Percentiles rank a stretch among this genome's conserved stretches.
These are phyloP conservation scores for Alviniconcha strummeri DNA, from an alignment of 2,888 invertebrate species.

Conservation along the genomic window DNA sequence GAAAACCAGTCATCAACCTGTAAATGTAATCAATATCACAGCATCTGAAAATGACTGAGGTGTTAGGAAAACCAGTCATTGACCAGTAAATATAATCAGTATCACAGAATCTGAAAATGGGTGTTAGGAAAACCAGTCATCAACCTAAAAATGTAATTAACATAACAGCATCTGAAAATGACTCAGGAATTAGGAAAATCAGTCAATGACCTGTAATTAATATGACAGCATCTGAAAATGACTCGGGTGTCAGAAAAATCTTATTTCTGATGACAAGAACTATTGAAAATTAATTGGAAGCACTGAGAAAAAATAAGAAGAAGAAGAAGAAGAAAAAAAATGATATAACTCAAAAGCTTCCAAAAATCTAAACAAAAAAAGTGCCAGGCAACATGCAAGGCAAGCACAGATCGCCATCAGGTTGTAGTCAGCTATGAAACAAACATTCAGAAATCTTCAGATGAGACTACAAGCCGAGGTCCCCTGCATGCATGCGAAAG, in stretches of 20 bases:
- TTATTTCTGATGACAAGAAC: too few relatives aligned
- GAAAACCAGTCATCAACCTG: slow-evolving; percentile 79
- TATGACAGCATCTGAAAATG: background rate
- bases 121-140: slow-evolving; percentile 98
- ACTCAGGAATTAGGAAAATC: slow-evolving; percentile 99
- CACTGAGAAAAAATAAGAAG: background rate
- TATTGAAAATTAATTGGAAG: too few relatives aligned
- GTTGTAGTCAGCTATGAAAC: too few relatives aligned
- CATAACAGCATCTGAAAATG: slow-evolving; percentile 88
- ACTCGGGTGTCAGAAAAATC: too few relatives aligned
- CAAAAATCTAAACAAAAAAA: background rate
- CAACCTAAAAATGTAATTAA: slow-evolving; percentile 80
- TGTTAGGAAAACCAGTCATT: too few relatives aligned
- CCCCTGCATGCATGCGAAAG: too few relatives aligned
- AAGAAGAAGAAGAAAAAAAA: background rate
- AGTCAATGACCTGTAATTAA: slow-evolving; percentile 84
- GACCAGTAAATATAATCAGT: slow-evolving; percentile 77
- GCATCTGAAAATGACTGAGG: too few relatives aligned
- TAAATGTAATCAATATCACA: too few relatives aligned
- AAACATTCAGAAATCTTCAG: too few relatives aligned
- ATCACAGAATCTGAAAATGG: slow-evolving; percentile 99
- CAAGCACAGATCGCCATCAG: too few relatives aligned
- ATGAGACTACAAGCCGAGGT: too few relatives aligned
- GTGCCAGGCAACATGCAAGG: background rate
- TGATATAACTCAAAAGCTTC: background rate